Evolutionary conservation across 2,113 vertebrate genomes (phyloP).

Genomic region (Rostratula benghalensis): DNA sequence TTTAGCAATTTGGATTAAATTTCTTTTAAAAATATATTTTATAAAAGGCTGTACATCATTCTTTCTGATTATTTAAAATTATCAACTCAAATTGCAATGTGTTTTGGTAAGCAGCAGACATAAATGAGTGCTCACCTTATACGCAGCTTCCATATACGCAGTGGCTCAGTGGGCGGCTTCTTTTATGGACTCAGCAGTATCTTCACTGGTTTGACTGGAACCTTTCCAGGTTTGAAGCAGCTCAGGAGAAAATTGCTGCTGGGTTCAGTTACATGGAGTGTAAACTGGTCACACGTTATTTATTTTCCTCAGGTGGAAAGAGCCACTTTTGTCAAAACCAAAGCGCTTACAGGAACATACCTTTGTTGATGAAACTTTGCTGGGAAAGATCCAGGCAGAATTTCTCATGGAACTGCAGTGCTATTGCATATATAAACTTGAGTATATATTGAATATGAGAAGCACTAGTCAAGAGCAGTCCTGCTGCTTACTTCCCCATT

Average conservation of each 20-base stretch:
- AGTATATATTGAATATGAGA: background rate
- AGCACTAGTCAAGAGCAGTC: background rate
- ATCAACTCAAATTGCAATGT: background rate
- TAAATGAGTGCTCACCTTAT: background rate
- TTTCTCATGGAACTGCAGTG: background rate
- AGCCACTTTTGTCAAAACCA: background rate
- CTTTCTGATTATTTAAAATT: background rate
- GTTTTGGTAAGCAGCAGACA: background rate
- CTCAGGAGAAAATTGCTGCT: background rate
- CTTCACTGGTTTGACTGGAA: constrained; percentile 12
- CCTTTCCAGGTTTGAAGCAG: background rate
- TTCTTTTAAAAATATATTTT: background rate
- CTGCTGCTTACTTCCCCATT: background rate
- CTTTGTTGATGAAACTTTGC: background rate
- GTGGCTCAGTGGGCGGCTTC: background rate
- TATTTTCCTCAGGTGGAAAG: background rate
- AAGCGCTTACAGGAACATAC: background rate
- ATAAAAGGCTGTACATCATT: fast-evolving
- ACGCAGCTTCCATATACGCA: fast-evolving
- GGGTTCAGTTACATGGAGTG: background rate
- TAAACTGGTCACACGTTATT: background rate
- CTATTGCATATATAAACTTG: background rate
- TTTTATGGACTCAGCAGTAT: background rate
- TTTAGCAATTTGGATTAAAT: background rate
- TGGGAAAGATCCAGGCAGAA: background rate